Base-by-base conservation (phyloP, 2,888 invertebrate genomes). In the Leucophenga montana region DNA sequence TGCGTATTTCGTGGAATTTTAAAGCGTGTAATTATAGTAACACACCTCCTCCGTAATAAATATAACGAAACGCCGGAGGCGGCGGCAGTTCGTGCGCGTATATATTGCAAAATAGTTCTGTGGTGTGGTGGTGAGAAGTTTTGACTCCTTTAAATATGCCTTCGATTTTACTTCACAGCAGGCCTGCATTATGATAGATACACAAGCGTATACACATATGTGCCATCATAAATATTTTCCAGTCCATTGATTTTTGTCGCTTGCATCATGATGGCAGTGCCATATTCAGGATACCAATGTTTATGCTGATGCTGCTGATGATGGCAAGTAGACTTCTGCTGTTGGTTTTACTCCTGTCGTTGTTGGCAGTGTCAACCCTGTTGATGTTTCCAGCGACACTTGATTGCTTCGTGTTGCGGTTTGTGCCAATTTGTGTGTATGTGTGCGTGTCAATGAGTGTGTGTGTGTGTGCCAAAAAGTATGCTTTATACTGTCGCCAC, bases 211-310 rank as follows among this genome's bases (percentile, higher is more conserved):
- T 13, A 46, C 33, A 14, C 31, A 70, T 74, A 71, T 78, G 78
- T 77, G 80, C 73, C 80, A 82, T 80, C 80, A 82, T 82, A 81
- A 81, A 81, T 81, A 81, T 81, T 81, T 82, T 81, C 80, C 80
- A 76, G 80, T 73, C 80, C 82, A 81, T 81, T 81, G 80, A 81
- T 81, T 82, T 82, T 80, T 73, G 79, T 79, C 82, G 80, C 74
- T 82, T 74, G 69, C 69, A 48, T 27, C 61, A 39, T 16, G 16
- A 18, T 20, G 39, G 39, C 11, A 39, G 11, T 11, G 8, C 33
- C 33, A 33, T 33, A 33, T 33, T 33, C 33, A 33, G 33, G 33
- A 39, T 11, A 39, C 39, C 39, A 39, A 8, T 39, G 39, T 5
- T 8, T 39, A 39, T 39, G 39, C 39, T 39, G 39, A 39, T 50